Conservation (phyloP, 2,888 invertebrate species). For the Sinotaia quadrata region DNA sequence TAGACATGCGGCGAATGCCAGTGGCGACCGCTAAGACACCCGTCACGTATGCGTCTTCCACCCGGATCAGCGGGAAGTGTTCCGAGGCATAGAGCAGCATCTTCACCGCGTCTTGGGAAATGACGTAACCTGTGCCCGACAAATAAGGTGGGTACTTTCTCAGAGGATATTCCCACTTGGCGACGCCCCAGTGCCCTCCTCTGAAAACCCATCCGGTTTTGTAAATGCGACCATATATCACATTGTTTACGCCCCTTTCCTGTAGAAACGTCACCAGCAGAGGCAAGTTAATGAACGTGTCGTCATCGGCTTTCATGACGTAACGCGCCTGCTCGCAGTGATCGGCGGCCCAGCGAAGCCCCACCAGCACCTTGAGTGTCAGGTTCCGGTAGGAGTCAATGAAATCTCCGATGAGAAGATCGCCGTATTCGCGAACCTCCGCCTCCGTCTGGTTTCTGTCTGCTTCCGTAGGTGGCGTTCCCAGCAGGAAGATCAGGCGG, state of each 20-base stretch:
- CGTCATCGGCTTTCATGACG: slow-evolving; percentile 31
- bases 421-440: slow-evolving; percentile 19
- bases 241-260: background rate
- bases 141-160: slow-evolving; percentile 47
- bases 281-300: slow-evolving; percentile 33
- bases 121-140: slow-evolving; percentile 52
- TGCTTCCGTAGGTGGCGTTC: background rate
- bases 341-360: slow-evolving; percentile 24
- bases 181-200: slow-evolving; percentile 50
- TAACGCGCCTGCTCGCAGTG: slow-evolving; percentile 23
- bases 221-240: slow-evolving; percentile 37
- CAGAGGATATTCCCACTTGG: slow-evolving; percentile 39
- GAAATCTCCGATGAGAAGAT: slow-evolving; percentile 31
- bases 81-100: slow-evolving; percentile 43
- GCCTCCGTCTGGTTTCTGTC: background rate
- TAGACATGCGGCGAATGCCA: slow-evolving; percentile 38
- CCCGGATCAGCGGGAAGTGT: slow-evolving; percentile 47
- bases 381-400: slow-evolving; percentile 32
- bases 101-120: slow-evolving; percentile 45
- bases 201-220: slow-evolving; percentile 37
- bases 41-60: slow-evolving; percentile 61
- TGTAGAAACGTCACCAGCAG: slow-evolving; percentile 22
- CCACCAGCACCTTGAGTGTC: slow-evolving; percentile 29
- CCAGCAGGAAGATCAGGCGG: slow-evolving; percentile 18
- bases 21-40: slow-evolving; percentile 49